Evolutionary conservation across 1,140 invertebrate species (phyloP).

Genomic region (Aphelenchoides avenae): DNA sequence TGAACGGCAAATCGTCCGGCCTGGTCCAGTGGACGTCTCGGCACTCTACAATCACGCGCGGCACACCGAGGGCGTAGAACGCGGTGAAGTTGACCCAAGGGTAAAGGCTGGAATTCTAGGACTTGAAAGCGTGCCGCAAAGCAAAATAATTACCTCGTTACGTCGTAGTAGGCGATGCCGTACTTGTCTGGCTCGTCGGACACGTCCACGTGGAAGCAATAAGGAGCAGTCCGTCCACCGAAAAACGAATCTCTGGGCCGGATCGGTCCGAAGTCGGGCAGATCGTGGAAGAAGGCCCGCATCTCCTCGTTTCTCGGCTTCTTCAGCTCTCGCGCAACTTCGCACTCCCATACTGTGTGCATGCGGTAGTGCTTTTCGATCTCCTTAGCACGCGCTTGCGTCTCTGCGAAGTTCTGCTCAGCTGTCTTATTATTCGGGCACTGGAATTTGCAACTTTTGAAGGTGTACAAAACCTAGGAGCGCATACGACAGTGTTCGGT

Average conservation of each 20-base stretch:
- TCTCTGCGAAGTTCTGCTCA: too few species aligned
- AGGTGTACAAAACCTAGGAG: too few species aligned
- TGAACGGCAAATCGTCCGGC: background rate
- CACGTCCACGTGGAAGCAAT: background rate
- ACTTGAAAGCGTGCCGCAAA: too few species aligned
- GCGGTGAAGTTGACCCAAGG: background rate
- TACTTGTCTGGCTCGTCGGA: background rate
- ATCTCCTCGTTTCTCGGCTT: background rate
- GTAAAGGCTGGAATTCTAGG: slow-evolving; percentile 2
- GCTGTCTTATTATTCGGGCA: too few species aligned
- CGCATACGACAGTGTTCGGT: too few species aligned
- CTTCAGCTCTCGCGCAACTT: slow-evolving; percentile 1
- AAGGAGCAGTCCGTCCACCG: slow-evolving; percentile 1
- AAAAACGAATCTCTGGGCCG: background rate
- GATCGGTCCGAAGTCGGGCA: background rate
- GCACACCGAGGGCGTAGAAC: background rate
- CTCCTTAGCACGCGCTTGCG: too few species aligned
- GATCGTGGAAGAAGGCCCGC: background rate
- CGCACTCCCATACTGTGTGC: slow-evolving; percentile 1
- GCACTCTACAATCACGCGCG: background rate
- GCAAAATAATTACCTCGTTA: too few species aligned
- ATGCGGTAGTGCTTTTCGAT: too few species aligned
- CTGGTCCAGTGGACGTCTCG: slow-evolving; percentile 1
- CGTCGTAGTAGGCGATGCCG: slow-evolving; percentile 1
- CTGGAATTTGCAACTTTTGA: too few species aligned